Percentiles rank a stretch among this genome's conserved stretches.
Evolutionary conservation across 1,140 invertebrate species (phyloP).

Genomic region (Coboldia fuscipes): DNA sequence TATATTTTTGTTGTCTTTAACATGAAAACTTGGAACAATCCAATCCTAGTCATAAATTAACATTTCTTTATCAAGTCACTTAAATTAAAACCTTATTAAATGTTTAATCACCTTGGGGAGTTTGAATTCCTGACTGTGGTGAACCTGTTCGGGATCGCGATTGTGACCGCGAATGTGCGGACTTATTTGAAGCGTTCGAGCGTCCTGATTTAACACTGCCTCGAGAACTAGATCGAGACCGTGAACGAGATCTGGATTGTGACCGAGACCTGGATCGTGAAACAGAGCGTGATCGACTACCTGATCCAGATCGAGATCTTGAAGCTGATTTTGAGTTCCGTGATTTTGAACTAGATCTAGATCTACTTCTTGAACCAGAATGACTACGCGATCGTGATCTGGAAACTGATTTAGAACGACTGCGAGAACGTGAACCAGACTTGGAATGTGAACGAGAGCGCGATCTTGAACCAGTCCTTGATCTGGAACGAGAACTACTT

Average conservation of each 20-base stretch:
- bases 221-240: constrained; percentile 16
- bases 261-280: constrained; percentile 5
- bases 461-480: constrained; percentile 8
- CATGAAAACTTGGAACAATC: too few species aligned
- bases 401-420: constrained; percentile 9
- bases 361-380: constrained; percentile 8
- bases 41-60: too few species aligned
- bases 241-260: constrained; percentile 14
- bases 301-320: constrained; percentile 9
- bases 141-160: constrained; percentile 6
- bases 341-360: constrained; percentile 1
- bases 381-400: constrained; percentile 18
- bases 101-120: too few species aligned
- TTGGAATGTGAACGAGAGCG: constrained; percentile 13
- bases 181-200: not conserved
- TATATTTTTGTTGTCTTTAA: too few species aligned
- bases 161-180: not conserved
- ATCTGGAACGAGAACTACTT: constrained; percentile 11
- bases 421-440: constrained; percentile 13
- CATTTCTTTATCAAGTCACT: too few species aligned
- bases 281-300: constrained; percentile 20
- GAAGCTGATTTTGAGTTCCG: constrained; percentile 2
- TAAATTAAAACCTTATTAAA: too few species aligned
- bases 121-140: too few species aligned
- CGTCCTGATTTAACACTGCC: too few species aligned